These are phyloP conservation scores for Natator depressus DNA, from an alignment of 2,113 vertebrate genomes.

Conservation along the genomic window DNA sequence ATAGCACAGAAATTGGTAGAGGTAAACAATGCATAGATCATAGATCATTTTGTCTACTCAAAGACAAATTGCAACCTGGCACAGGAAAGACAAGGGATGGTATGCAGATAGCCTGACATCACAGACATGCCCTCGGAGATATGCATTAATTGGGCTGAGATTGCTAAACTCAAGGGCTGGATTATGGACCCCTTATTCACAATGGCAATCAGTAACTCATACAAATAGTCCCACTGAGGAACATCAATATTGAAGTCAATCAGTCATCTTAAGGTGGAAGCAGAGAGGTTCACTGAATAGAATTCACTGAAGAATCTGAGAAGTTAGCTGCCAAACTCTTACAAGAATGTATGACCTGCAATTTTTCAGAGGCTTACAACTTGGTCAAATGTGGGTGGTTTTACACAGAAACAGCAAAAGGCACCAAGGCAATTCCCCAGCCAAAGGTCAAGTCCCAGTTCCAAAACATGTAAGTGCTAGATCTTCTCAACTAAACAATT, in stretches of 20 bases:
- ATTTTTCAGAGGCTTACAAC: background rate
- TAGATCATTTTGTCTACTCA: background rate
- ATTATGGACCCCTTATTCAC: accelerated
- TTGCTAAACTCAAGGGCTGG: background rate
- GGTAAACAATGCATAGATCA: background rate
- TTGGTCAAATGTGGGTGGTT: background rate
- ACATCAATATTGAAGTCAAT: background rate
- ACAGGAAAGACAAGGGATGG: background rate
- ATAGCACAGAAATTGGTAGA: background rate
- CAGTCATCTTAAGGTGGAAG: background rate
- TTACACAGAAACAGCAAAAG: background rate
- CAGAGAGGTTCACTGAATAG: background rate
- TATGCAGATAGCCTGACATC: background rate
- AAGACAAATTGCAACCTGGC: background rate
- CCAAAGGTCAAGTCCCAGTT: background rate
- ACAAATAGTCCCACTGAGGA: background rate
- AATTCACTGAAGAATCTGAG: background rate
- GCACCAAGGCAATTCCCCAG: accelerated
- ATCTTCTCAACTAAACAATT: accelerated
- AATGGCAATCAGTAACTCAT: background rate
- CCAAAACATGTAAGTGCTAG: accelerated
- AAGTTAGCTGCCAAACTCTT: background rate
- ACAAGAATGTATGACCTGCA: accelerated
- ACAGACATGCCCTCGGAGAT: background rate
- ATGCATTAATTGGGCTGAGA: background rate